Evolutionary conservation across 1,140 invertebrate genomes (phyloP).

Genomic region (Notospermus geniculatus): DNA sequence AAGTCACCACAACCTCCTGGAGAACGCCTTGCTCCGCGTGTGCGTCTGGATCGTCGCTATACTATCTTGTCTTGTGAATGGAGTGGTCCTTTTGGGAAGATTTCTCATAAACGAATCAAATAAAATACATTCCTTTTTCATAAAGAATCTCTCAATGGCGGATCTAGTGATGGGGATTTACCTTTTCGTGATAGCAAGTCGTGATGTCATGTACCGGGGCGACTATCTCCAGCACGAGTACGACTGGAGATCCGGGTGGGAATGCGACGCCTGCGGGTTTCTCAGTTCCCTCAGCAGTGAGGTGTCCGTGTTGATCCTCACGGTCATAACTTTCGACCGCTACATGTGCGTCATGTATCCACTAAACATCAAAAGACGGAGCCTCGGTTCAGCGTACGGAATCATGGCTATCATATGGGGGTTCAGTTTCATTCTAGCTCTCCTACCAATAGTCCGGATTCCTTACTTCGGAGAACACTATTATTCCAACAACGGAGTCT

Average conservation of each 20-base stretch:
- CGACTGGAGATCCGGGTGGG: slow-evolving; percentile 69
- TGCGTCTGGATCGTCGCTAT: slow-evolving; percentile 73
- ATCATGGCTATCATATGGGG: slow-evolving; percentile 66
- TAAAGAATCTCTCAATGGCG: slow-evolving; percentile 72
- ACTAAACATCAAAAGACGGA: slow-evolving; percentile 45
- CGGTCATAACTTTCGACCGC: slow-evolving; percentile 74
- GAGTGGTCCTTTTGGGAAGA: slow-evolving; percentile 69
- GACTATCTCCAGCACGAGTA: slow-evolving; percentile 65
- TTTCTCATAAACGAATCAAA: slow-evolving; percentile 60
- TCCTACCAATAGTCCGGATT: slow-evolving; percentile 69
- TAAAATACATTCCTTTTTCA: slow-evolving; percentile 60
- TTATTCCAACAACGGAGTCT: slow-evolving; percentile 52
- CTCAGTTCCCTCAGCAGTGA: slow-evolving; percentile 46
- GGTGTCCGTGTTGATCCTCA: slow-evolving; percentile 72
- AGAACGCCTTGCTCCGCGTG: slow-evolving; percentile 63
- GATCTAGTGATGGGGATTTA: slow-evolving; percentile 80
- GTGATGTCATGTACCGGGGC: slow-evolving; percentile 66
- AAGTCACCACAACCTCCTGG: slow-evolving; percentile 67
- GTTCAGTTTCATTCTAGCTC: slow-evolving; percentile 63
- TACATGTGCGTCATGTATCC: slow-evolving; percentile 68
- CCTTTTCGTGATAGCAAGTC: slow-evolving; percentile 67
- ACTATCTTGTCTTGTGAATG: slow-evolving; percentile 67
- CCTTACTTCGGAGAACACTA: slow-evolving; percentile 55
- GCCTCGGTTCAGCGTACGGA: slow-evolving; percentile 55
- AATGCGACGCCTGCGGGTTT: slow-evolving; percentile 38